phyloP scores from a whole-genome alignment of 1,140 invertebrate genomes.

The Drosophila ironensis region DNA sequence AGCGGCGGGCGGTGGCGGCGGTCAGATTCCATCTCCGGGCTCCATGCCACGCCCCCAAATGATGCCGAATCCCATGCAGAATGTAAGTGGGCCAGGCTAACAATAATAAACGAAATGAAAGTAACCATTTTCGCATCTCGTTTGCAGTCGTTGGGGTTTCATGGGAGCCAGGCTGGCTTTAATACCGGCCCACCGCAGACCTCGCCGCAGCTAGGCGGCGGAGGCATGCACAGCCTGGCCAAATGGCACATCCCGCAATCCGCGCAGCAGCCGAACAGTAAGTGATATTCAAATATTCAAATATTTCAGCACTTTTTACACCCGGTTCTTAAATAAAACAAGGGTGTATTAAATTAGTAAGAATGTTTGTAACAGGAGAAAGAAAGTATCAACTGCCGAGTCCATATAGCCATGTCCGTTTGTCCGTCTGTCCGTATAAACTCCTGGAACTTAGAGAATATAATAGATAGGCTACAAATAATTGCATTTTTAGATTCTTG shows the following conservation, averaged over 20 bases:
- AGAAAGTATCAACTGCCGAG: no score
- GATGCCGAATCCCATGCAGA: constrained; percentile 80
- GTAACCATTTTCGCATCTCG: neutral
- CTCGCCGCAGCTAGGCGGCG: constrained; percentile 62
- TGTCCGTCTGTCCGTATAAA: no score
- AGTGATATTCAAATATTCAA: constrained; percentile 12
- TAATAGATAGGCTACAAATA: no score
- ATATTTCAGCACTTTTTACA: no score
- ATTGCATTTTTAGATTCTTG: no score
- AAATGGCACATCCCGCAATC: constrained; percentile 88
- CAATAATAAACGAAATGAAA: neutral
- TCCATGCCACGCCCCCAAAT: constrained; percentile 72
- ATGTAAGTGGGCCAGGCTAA: constrained; percentile 41
- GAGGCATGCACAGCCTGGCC: constrained; percentile 77
- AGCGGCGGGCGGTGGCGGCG: constrained; percentile 53
- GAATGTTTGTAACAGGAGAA: no score
- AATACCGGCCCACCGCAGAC: constrained; percentile 76
- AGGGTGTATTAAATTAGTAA: no score
- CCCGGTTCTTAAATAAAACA: no score
- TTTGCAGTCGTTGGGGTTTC: constrained; percentile 79
- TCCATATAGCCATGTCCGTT: no score
- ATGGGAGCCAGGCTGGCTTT: constrained; percentile 80
- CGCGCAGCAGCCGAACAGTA: constrained; percentile 82
- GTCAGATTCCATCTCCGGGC: constrained; percentile 74
- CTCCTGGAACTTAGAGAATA: no score